Conservation (phyloP, 2,888 invertebrate genomes). For the Punctoribates punctum region DNA sequence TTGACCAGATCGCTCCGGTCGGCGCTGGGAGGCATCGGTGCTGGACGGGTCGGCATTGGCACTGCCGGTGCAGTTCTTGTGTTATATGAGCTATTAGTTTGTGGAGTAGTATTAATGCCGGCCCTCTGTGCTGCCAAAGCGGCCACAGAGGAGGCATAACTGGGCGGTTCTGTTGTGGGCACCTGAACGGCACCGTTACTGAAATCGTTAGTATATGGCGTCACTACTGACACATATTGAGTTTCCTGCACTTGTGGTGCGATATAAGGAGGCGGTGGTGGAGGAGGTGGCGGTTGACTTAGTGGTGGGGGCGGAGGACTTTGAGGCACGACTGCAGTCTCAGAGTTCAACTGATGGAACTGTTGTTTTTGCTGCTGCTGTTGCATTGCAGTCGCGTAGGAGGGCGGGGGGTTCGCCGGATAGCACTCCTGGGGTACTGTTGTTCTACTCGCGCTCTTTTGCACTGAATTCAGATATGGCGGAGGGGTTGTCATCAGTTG, state of each 20-base stretch:
- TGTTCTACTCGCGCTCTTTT: constrained; percentile 46
- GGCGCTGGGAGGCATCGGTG: constrained; percentile 41
- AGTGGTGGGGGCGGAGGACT: constrained; percentile 45
- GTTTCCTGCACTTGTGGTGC: constrained; percentile 32
- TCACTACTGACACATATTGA: constrained; percentile 28
- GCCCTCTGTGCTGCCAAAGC: constrained; percentile 62
- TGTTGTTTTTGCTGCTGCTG: constrained; percentile 51
- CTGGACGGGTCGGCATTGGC: constrained; percentile 21
- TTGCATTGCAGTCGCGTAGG: constrained; percentile 52
- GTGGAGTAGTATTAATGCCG: constrained; percentile 58
- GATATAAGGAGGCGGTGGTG: constrained; percentile 47
- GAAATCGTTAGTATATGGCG: constrained; percentile 1
- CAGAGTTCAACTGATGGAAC: constrained; percentile 14
- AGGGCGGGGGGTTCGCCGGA: constrained; percentile 48
- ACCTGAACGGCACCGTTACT: constrained; percentile 43
- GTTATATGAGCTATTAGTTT: constrained; percentile 50
- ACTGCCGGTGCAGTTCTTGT: neutral
- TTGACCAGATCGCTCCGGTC: constrained; percentile 47
- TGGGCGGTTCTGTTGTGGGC: constrained; percentile 80
- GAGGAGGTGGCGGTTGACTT: constrained; percentile 46
- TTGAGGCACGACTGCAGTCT: constrained; percentile 40
- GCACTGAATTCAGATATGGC: constrained; percentile 48
- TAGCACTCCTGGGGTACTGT: constrained; percentile 19
- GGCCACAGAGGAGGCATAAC: constrained; percentile 86
- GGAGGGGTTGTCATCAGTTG: constrained; percentile 1